phyloP scores from a whole-genome alignment of 2,113 vertebrate genomes.

The Anolis sagrei region DNA sequence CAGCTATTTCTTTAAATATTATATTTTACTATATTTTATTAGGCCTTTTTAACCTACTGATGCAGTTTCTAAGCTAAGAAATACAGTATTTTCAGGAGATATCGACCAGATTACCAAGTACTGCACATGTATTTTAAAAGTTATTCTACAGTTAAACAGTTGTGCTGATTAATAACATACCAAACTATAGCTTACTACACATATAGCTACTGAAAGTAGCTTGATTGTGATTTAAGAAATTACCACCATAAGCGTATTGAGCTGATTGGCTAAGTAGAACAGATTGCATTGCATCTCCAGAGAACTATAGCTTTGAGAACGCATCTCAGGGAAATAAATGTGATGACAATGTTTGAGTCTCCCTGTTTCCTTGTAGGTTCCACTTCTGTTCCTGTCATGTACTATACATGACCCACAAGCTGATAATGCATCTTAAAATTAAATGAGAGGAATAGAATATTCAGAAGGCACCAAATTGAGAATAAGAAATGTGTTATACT shows the following conservation, averaged over 20 bases:
- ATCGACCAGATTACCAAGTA: not conserved
- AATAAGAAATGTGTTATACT: not conserved
- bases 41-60: not conserved
- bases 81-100: not conserved
- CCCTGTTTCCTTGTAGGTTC: not conserved
- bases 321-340: not conserved
- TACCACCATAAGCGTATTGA: not conserved
- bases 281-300: not conserved
- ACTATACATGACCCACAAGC: not conserved
- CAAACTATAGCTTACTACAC: not conserved
- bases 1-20: not conserved
- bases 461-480: not conserved
- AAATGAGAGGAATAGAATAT: not conserved
- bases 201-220: not conserved
- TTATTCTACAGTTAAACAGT: not conserved
- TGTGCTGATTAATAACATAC: not conserved
- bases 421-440: not conserved
- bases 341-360: not conserved
- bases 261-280: not conserved
- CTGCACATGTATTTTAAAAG: not conserved
- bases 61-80: not conserved
- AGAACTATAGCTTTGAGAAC: not conserved
- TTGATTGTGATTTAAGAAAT: not conserved
- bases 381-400: not conserved
- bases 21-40: not conserved